These are phyloP conservation scores for Pseudomyrmex pallidus DNA, from an alignment of 1,140 invertebrate species.

Conservation along the genomic window DNA sequence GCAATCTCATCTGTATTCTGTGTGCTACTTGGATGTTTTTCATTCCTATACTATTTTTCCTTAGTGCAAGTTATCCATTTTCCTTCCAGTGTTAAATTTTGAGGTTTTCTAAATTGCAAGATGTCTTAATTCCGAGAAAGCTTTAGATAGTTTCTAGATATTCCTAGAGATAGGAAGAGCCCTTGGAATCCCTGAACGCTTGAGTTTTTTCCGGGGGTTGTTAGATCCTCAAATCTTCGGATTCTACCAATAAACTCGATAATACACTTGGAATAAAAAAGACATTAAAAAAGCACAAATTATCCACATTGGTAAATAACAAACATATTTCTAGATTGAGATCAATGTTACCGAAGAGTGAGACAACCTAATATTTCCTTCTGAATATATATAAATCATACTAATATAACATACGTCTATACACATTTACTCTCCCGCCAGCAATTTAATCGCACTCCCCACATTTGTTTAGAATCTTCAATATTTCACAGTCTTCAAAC, in stretches of 20 bases:
- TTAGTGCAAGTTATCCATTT: no score
- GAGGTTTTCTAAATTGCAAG: not conserved
- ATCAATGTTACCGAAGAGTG: conserved; percentile 22
- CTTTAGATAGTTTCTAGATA: not conserved
- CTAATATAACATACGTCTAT: no score
- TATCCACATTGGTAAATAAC: not conserved
- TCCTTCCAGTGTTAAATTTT: not conserved
- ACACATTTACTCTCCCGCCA: no score
- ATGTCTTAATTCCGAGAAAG: not conserved
- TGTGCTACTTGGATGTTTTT: no score
- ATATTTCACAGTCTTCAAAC: no score
- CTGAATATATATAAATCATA: no score
- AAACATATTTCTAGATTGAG: not conserved
- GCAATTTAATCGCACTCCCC: no score
- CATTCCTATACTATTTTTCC: no score
- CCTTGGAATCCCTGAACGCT: not conserved
- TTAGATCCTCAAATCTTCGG: not conserved
- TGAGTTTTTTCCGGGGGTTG: not conserved
- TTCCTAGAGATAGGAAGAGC: not conserved
- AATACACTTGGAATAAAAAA: conserved; percentile 4
- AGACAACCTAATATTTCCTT: conserved; percentile 28
- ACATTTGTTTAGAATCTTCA: no score
- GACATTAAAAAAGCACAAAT: not conserved
- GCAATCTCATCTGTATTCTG: no score
- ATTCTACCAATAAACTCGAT: not conserved